A percentile compares a stretch with the other conserved stretches of the same genome.
Conservation (phyloP, 2,888 invertebrate genomes). For the Bibio marci region DNA sequence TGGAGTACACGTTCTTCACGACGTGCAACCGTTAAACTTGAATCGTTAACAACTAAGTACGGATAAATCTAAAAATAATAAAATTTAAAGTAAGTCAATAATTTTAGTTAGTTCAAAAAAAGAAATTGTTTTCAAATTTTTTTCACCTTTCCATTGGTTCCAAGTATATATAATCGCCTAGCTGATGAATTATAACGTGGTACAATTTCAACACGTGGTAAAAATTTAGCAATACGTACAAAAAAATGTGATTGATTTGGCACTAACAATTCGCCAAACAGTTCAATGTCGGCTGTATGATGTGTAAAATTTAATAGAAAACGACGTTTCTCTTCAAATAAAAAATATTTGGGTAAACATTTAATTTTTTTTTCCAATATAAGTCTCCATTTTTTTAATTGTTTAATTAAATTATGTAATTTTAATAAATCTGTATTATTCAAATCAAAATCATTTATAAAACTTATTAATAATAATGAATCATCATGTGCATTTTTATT, state of each 20-base stretch:
- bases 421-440: conserved; percentile 77
- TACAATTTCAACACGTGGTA: conserved; percentile 92
- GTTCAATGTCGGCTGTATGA: conserved; percentile 88
- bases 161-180: conserved; percentile 75
- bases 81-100: not conserved
- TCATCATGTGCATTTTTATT: conserved; percentile 85
- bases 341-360: conserved; percentile 79
- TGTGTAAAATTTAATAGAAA: conserved; percentile 90
- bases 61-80: conserved; percentile 52
- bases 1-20: conserved; percentile 91
- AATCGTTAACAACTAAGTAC: conserved; percentile 89
- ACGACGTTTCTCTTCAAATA: conserved; percentile 91
- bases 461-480: conserved; percentile 92
- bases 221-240: conserved; percentile 87
- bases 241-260: conserved; percentile 94
- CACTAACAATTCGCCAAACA: conserved; percentile 86
- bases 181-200: conserved; percentile 92
- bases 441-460: conserved; percentile 91
- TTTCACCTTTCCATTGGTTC: conserved; percentile 72
- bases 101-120: not conserved
- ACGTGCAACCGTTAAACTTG: conserved; percentile 80
- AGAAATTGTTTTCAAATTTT: not conserved
- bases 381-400: conserved; percentile 93
- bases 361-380: conserved; percentile 88
- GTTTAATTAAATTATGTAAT: conserved; percentile 82